Evolutionary conservation across 2,888 invertebrate genomes (phyloP), one percentile per base, ranked within the genome.

Genomic region (Papilio elwesi): DNA sequence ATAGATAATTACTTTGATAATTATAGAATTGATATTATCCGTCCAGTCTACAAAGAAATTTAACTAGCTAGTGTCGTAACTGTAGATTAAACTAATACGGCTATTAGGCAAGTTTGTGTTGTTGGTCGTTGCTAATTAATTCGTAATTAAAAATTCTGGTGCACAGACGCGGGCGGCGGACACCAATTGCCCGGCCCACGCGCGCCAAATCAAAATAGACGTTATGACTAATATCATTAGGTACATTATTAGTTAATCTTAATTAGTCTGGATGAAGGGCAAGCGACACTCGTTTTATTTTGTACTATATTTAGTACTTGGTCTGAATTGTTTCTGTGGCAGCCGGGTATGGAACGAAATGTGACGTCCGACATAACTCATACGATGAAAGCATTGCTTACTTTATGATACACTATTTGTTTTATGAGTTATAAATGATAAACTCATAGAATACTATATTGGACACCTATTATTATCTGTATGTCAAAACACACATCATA

Each of bases 101-200:
- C 66, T 85, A 89, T 92, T 91, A 90, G 86, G 87, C 91, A 88
- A 89, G 85, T 88, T 87, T 87, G 86, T 87, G 85, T 87, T 92
- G 91, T 89, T 91, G 90, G 89, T 91, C 89, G 89, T 86, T 84
- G 86, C 88, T 91, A 92, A 93, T 93, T 92, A 92, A 93, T 93
- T 92, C 93, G 92, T 92, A 92, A 93, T 93, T 93, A 93, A 93
- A 93, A 93, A 92, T 93, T 92, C 92, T 90, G 90, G 87, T 91
- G 89, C 92, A 91, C 89, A 87, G 85, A 90, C 90, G 90, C 91
- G 86, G 85, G 83, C 88, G 86, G 87, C 84, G 85, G 87, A 90
- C 84, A 89, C 90, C 91, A 92, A 92, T 92, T 91, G 90, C 85
- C 76, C 84, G 82, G 82, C 83, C 83, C 81, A 83, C 85, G 78